Conservation (phyloP, 2,113 vertebrate species). For the Pagrus major region DNA sequence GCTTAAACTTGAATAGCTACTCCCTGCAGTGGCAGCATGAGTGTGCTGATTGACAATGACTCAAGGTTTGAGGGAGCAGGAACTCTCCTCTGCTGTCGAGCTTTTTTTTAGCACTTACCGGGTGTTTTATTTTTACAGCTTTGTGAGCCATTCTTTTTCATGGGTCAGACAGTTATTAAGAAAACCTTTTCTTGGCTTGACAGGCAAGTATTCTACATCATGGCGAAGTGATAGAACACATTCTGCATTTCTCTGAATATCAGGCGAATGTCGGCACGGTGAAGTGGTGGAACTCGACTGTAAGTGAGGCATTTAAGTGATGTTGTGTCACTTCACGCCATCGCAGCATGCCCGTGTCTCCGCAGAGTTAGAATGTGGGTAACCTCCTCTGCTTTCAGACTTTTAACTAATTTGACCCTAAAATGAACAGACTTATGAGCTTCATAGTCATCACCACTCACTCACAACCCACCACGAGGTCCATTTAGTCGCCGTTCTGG, state of each 20-base stretch:
- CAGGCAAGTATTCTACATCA: not conserved
- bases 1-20: slow-evolving; percentile 52
- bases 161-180: not conserved
- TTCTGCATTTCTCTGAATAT: not conserved
- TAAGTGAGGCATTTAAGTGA: not conserved
- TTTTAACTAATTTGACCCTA: not conserved
- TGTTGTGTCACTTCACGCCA: not conserved
- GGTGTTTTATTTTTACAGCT: slow-evolving; percentile 2
- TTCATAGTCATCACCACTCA: not conserved
- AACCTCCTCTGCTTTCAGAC: not conserved
- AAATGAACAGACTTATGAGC: not conserved
- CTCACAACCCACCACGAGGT: not conserved
- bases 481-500: not conserved
- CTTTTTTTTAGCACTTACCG: not conserved
- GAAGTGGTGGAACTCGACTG: not conserved
- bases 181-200: not conserved
- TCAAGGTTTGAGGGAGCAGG: slow-evolving; percentile 18
- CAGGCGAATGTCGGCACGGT: not conserved
- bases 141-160: slow-evolving; percentile 6
- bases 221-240: not conserved
- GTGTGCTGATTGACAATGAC: slow-evolving; percentile 32
- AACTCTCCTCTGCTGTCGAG: not conserved
- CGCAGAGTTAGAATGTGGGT: not conserved
- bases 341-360: not conserved
- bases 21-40: slow-evolving; percentile 19